phyloP scores from a whole-genome alignment of 2,113 vertebrate species.

The Cygnus buccinator region DNA sequence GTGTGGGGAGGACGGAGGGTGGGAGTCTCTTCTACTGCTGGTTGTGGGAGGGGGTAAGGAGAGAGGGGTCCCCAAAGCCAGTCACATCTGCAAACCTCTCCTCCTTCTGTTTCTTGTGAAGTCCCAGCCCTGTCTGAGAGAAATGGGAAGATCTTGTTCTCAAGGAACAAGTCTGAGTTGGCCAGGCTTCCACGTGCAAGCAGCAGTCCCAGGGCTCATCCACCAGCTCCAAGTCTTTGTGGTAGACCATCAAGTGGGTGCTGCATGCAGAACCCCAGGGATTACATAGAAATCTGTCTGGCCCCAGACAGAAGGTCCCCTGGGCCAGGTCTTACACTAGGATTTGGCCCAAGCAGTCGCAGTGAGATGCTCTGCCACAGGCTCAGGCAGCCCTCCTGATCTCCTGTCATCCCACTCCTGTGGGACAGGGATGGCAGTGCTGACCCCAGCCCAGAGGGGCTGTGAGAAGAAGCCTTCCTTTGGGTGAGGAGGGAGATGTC shows the following conservation, averaged over 20 bases:
- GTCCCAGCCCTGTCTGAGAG: not conserved
- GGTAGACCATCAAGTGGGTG: not conserved
- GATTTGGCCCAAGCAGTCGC: not conserved
- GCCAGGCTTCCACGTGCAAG: not conserved
- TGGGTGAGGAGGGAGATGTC: not conserved
- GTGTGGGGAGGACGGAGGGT: not conserved
- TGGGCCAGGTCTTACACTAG: not conserved
- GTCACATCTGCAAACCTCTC: not conserved
- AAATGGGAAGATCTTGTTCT: accelerated
- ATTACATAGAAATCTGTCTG: not conserved
- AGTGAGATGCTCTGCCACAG: not conserved
- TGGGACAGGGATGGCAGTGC: not conserved
- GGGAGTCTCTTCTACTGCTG: not conserved
- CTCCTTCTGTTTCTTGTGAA: not conserved
- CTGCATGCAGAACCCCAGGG: not conserved
- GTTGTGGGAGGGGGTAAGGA: not conserved
- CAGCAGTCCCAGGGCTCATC: not conserved
- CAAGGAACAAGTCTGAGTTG: not conserved
- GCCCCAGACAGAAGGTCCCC: too few relatives aligned
- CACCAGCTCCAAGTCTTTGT: not conserved
- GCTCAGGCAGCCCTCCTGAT: not conserved
- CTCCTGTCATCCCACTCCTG: not conserved
- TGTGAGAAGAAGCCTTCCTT: not conserved
- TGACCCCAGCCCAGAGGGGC: not conserved
- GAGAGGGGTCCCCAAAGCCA: not conserved